Percentiles rank a stretch among this genome's conserved stretches.
Conservation (phyloP, 2,888 invertebrate species). For the Bhutanitis thaidina region DNA sequence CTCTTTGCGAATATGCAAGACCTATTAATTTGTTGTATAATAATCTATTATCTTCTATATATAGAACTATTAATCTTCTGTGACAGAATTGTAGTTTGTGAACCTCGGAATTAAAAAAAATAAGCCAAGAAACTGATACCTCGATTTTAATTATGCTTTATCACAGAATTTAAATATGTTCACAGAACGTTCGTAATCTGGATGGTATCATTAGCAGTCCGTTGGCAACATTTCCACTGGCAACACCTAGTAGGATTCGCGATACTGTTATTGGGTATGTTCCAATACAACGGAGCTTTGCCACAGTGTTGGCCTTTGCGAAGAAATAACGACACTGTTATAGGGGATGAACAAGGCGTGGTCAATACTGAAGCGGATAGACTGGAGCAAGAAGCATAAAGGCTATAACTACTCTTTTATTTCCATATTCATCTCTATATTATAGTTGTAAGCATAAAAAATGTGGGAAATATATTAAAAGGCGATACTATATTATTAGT, state of each 20-base stretch:
- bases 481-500: not conserved
- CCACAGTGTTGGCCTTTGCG: conserved; percentile 35
- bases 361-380: conserved; percentile 35
- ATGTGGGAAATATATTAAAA: not conserved
- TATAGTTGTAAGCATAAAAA: not conserved
- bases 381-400: conserved; percentile 24
- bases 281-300: conserved; percentile 87
- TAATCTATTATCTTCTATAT: too few relatives aligned
- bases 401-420: not conserved
- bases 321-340: conserved; percentile 2
- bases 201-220: conserved; percentile 86
- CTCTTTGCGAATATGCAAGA: too few relatives aligned
- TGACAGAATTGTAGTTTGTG: too few relatives aligned
- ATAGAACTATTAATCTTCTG: too few relatives aligned
- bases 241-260: conserved; percentile 89
- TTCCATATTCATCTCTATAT: not conserved
- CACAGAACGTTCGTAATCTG: conserved; percentile 92
- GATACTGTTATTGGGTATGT: conserved; percentile 89
- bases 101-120: too few relatives aligned
- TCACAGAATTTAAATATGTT: too few relatives aligned
- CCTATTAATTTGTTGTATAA: too few relatives aligned
- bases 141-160: too few relatives aligned
- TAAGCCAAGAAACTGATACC: too few relatives aligned
- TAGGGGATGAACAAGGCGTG: conserved; percentile 27
- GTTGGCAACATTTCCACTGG: conserved; percentile 90